Evolutionary conservation across 2,888 invertebrate species (phyloP).

Genomic region (Ormyrus thymus): DNA sequence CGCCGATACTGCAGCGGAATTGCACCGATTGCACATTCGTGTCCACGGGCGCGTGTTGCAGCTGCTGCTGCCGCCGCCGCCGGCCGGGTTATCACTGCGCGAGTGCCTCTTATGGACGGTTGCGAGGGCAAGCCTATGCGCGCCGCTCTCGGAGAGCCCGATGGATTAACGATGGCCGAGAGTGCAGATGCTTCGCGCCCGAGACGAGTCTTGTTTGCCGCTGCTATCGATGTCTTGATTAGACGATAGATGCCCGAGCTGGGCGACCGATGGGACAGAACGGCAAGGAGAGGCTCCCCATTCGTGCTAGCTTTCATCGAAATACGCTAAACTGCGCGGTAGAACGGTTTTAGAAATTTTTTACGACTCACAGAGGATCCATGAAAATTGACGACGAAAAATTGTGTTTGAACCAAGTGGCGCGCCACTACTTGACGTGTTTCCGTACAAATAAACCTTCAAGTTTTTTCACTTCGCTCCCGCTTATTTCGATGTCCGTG

Average conservation of each 20-base stretch:
- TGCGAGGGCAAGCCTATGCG: neutral
- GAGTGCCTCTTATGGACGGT: neutral
- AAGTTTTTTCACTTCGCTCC: conserved; percentile 10
- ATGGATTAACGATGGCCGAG: conserved; percentile 15
- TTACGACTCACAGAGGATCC: no score
- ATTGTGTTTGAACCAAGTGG: conserved; percentile 55
- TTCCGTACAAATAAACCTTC: conserved; percentile 64
- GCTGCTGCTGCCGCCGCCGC: conserved; percentile 21
- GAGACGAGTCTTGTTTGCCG: neutral
- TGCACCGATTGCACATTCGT: conserved; percentile 45
- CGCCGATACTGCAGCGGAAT: conserved; percentile 18
- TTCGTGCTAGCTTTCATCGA: no score
- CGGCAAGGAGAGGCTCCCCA: no score
- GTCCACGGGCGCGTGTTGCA: conserved; percentile 15
- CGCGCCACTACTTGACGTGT: conserved; percentile 65
- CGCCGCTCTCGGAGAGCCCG: no score
- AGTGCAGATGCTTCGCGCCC: conserved; percentile 26
- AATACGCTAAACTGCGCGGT: no score
- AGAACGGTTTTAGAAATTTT: no score
- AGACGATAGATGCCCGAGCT: neutral
- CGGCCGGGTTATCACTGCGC: neutral
- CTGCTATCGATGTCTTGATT: conserved; percentile 42
- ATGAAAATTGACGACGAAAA: neutral
- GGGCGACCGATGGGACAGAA: no score
- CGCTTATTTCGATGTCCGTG: conserved; percentile 36